Conservation (phyloP, 2,888 invertebrate species). For the Aspidapion aeneum region DNA sequence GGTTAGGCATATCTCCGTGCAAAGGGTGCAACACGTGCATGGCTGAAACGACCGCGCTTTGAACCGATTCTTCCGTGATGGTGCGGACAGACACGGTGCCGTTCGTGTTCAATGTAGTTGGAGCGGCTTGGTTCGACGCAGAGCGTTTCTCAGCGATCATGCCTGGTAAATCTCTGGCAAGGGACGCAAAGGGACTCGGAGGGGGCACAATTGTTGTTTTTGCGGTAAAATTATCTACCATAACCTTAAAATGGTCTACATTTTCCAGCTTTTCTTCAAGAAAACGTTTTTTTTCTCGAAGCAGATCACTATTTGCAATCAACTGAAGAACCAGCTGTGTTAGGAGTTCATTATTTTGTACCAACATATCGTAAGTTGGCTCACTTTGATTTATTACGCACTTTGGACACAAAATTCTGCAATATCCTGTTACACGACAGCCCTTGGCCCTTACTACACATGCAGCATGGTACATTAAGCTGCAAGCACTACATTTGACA, state of each 20-base stretch:
- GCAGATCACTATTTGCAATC: not conserved
- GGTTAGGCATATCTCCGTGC: no score
- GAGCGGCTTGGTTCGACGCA: no score
- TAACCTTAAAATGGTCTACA: not conserved
- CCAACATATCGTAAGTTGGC: not conserved
- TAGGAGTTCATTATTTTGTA: not conserved
- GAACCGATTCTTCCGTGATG: no score
- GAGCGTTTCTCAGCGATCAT: no score
- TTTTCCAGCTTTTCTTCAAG: not conserved
- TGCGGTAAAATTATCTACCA: no score
- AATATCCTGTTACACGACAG: not conserved
- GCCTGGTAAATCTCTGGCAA: no score
- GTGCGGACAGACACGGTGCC: no score
- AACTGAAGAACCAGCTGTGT: not conserved
- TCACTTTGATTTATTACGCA: not conserved
- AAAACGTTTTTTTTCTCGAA: not conserved
- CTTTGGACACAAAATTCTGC: not conserved
- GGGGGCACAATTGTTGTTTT: no score
- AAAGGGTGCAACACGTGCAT: no score
- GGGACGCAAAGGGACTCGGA: no score
- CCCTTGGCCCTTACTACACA: not conserved
- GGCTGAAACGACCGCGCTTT: no score
- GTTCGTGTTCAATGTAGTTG: no score
- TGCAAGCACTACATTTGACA: not conserved
- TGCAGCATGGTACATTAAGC: not conserved